Evolutionary conservation across 2,888 invertebrate species (phyloP), one percentile per base, ranked within the genome.

Genomic region (Keiferia lycopersicella): DNA sequence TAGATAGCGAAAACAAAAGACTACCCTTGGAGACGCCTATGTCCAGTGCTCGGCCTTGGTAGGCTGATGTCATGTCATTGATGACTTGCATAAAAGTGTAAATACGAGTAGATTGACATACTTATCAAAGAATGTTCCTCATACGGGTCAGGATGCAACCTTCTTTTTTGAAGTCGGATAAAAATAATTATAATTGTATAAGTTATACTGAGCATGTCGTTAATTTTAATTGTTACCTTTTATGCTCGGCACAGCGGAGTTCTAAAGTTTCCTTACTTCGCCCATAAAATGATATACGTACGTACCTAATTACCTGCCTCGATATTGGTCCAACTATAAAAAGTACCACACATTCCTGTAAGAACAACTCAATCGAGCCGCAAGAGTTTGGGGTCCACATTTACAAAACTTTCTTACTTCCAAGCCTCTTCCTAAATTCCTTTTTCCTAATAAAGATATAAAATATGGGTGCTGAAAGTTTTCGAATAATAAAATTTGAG

Each of bases 381-480:
- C 34, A 34, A 34, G 30, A 56, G n/a, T 12, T 39, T 58, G 38
- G 39, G 58, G 18, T 39, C 8, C 38, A 38, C 39, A 39, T 18
- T 53, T 20, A 58, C 20, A 58, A 58, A 58, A 20, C 58, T 38
- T 8, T 4, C 14, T 11, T n/a, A 45, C 12, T 61, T 61, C 50
- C 18, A 30, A 51, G 38, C 8, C 34, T 34, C 34, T 50, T 51
- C 10, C 30, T 20, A 34, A 51, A 61, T 62, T 45, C 56, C 57
- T 63, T 57, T 62, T 61, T 48, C 26, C 12, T 60, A 63, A 63
- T 63, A 63, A 63, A 57, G 56, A 41, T 57, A 59, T 63, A 60
- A 64, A 53, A 41, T 64, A 64, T 60, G 51, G 41, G 51, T 41
- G 53, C 60, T 53, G 60, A 53, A 64, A 64, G 60, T 64, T 64